Evolutionary conservation across 2,888 invertebrate species (phyloP).

Genomic region (Cistogaster globosa): DNA sequence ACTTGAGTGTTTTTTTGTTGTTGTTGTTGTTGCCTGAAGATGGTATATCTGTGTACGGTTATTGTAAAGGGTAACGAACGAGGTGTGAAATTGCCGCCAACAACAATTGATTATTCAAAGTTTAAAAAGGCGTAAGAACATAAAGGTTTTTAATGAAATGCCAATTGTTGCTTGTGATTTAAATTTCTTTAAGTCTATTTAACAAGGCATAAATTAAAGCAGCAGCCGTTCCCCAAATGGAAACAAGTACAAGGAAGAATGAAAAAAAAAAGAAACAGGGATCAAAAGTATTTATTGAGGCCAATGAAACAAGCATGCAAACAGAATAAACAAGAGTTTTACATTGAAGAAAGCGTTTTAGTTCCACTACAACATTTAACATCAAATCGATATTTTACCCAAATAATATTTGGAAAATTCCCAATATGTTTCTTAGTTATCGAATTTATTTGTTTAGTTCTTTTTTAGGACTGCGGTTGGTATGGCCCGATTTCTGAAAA

Average conservation of each 20-base stretch:
- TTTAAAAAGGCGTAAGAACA: conserved; percentile 64
- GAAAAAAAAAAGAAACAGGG: neutral
- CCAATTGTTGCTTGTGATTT: conserved; percentile 64
- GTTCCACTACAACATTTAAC: neutral
- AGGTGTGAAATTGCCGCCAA: conserved; percentile 33
- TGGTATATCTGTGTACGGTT: neutral
- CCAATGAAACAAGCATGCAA: neutral
- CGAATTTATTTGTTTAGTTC: no score
- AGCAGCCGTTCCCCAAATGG: conserved; percentile 16
- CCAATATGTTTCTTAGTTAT: no score
- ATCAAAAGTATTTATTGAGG: conserved; percentile 7
- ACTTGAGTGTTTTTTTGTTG: conserved; percentile 48
- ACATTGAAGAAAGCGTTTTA: neutral
- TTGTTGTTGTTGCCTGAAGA: neutral
- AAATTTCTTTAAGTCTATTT: conserved; percentile 34
- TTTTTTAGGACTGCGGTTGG: no score
- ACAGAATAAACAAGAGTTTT: no score
- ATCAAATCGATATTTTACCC: neutral
- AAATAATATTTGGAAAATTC: no score
- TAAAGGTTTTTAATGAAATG: conserved; percentile 33
- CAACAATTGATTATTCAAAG: conserved; percentile 69
- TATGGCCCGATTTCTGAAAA: no score
- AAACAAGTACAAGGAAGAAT: neutral
- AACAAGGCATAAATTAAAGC: conserved; percentile 28
- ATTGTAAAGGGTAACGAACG: neutral